phyloP scores from a whole-genome alignment of 1,140 invertebrate genomes.

The Parapsyche elsis region DNA sequence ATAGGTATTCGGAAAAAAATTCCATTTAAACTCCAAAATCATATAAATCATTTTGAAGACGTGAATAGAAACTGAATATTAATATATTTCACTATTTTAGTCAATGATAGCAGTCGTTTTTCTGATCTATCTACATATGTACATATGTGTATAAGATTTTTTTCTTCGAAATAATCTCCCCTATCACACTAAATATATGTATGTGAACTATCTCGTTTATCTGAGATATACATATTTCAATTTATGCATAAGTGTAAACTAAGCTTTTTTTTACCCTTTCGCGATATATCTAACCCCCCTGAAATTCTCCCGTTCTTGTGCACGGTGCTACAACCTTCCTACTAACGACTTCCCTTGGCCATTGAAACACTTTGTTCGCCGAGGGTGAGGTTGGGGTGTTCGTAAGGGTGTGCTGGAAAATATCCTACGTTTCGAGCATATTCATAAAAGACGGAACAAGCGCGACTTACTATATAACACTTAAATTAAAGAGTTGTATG shows the following conservation, averaged over 20 bases:
- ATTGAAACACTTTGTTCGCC: conserved; percentile 51
- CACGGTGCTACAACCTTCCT: conserved; percentile 45
- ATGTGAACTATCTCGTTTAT: too few relatives aligned
- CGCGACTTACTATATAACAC: background rate
- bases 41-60: too few relatives aligned
- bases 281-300: background rate
- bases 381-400: background rate
- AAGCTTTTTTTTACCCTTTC: background rate
- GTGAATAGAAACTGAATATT: too few relatives aligned
- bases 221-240: too few relatives aligned
- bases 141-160: too few relatives aligned
- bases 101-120: too few relatives aligned
- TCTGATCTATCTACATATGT: too few relatives aligned
- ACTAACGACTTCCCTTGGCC: conserved; percentile 55
- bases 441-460: background rate
- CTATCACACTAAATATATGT: too few relatives aligned
- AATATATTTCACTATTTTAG: too few relatives aligned
- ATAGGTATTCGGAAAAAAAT: too few relatives aligned
- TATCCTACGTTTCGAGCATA: conserved; percentile 23
- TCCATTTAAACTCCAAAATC: too few relatives aligned
- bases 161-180: too few relatives aligned
- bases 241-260: background rate
- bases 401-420: background rate
- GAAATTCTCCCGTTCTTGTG: conserved; percentile 18
- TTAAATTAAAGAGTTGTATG: background rate